Base-by-base conservation (phyloP, 2,888 invertebrate species). In the Ennomos fuscantarius region DNA sequence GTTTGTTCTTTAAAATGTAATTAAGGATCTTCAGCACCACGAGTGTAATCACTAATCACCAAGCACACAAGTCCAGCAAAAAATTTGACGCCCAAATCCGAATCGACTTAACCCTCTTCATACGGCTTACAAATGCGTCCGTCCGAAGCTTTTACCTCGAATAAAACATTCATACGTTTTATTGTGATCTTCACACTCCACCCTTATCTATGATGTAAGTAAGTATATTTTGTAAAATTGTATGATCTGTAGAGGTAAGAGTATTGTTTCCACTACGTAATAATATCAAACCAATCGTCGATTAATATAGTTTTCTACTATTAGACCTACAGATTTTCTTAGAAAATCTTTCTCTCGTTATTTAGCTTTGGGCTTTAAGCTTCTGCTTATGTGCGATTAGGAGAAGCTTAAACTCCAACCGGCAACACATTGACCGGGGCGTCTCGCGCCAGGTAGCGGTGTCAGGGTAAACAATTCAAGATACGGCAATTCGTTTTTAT, bases 21-120 rank as follows among this genome's bases (percentile, higher is more conserved):
- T 40, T 46, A 46, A 48, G 24, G 33, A 42, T 48, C 39, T 31
- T 12, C 46, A 15, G 49, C 36, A 10, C 47, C 42, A 47, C 47
- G 15, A 57, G 13, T 65, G 66, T 72, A 71, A 67, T 64, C 58
- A 63, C 66, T 72, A 71, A 67, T 64, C 58, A 63, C 62, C 66
- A 65, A 74, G 63, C 69, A 76, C 70, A 75, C 76, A 79, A 80
- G 77, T 78, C 71, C 72, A 74, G 76, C 78, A 85, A 89, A 89
- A 89, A 89, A 87, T 82, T 84, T 89, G 89, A 89, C 85, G 83
- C 76, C 71, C 78, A 84, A 85, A 89, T 82, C 87, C 81, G 85
- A 86, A 85, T 84, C 84, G 87, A 85, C 83, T 88, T 85, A 87
- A 90, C 90, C 90, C 89, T 90, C 83, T 85, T 89, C 89, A 89